A percentile compares a stretch with the other conserved stretches of the same genome.
These are phyloP conservation scores for Hoplostethus atlanticus DNA, from an alignment of 2,797 vertebrate genomes.

Conservation along the genomic window DNA sequence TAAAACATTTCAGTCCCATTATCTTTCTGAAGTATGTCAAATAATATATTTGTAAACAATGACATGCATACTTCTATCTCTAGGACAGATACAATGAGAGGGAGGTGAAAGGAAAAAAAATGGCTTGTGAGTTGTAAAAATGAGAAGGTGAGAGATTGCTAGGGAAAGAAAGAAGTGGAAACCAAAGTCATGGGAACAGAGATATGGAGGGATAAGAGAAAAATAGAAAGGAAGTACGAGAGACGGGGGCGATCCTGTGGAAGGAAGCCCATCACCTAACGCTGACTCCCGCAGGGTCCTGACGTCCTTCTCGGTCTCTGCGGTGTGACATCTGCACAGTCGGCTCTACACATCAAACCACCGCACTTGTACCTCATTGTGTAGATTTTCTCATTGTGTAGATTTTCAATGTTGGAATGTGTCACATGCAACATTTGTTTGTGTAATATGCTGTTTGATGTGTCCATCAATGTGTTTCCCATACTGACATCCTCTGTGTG, in stretches of 20 bases:
- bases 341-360: too few relatives aligned
- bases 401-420: constrained; percentile 18
- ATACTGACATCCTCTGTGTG: background rate
- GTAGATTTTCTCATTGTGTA: constrained; percentile 8
- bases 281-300: constrained; percentile 40
- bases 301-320: constrained; percentile 42
- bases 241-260: constrained; percentile 55
- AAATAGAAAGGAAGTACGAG: constrained; percentile 52
- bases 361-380: too few relatives aligned
- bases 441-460: constrained; percentile 9
- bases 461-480: constrained; percentile 1
- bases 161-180: constrained; percentile 19
- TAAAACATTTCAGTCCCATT: too few relatives aligned
- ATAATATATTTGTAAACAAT: background rate
- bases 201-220: constrained; percentile 8
- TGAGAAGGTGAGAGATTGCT: background rate
- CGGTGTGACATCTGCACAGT: background rate
- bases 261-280: constrained; percentile 20
- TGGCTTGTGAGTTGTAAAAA: background rate
- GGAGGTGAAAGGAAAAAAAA: background rate
- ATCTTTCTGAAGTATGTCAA: background rate
- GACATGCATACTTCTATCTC: background rate
- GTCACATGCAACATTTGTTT: background rate
- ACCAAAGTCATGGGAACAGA: constrained; percentile 22
- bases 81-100: background rate